Percentiles rank a stretch among this genome's conserved stretches.
These are phyloP conservation scores for Desmodus rotundus DNA, from an alignment of 2,113 vertebrate species.

Conservation along the genomic window DNA sequence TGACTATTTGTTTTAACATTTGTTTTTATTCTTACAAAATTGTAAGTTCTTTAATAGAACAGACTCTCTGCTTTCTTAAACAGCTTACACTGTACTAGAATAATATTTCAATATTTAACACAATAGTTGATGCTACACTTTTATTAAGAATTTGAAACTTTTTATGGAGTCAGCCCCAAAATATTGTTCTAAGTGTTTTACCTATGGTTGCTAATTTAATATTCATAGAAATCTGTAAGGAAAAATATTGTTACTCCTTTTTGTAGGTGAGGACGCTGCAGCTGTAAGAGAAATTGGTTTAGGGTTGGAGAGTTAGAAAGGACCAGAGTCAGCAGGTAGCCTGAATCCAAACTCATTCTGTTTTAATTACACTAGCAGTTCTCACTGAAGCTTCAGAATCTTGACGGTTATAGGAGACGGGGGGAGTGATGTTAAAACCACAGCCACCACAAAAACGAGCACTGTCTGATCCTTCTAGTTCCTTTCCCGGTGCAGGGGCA, in stretches of 20 bases:
- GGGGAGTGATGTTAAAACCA: neutral
- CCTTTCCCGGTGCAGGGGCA: neutral
- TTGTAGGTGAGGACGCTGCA: neutral
- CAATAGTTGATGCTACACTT: neutral
- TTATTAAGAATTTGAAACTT: neutral
- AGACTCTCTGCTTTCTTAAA: neutral
- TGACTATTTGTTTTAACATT: neutral
- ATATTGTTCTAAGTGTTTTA: neutral
- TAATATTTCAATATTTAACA: neutral
- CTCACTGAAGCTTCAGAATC: neutral
- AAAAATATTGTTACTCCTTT: neutral
- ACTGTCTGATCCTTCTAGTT: neutral
- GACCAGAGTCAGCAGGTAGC: neutral
- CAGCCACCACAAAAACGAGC: neutral
- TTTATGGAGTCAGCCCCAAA: neutral
- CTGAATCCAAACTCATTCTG: constrained; percentile 19
- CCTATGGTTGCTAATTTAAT: constrained; percentile 7
- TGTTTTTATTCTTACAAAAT: constrained; percentile 34
- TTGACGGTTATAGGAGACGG: neutral
- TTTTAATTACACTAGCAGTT: neutral
- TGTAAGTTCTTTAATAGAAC: neutral
- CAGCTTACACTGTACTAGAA: neutral
- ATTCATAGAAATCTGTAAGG: neutral
- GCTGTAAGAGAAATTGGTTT: neutral
- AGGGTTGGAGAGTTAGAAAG: neutral